phyloP scores from a whole-genome alignment of 2,113 vertebrate genomes.

The Columbina picui region DNA sequence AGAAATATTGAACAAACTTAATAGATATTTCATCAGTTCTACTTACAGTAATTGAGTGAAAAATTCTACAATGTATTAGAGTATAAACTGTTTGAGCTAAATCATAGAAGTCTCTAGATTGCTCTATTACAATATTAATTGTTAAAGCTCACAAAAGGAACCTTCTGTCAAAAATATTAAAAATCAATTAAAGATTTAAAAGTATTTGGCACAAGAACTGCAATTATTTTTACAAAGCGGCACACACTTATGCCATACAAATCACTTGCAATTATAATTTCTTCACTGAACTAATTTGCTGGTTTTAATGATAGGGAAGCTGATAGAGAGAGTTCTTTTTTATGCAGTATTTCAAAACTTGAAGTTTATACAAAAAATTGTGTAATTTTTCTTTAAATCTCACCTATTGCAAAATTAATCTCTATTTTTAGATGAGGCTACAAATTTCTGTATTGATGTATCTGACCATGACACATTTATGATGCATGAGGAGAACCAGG shows the following conservation, averaged over 20 bases:
- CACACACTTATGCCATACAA: background rate
- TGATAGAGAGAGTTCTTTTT: background rate
- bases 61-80: background rate
- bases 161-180: constrained; percentile 46
- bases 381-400: background rate
- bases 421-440: background rate
- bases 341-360: background rate
- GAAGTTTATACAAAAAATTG: background rate
- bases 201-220: constrained; percentile 11
- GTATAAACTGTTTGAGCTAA: background rate
- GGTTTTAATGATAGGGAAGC: background rate
- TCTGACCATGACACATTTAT: background rate
- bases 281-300: background rate
- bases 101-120: background rate
- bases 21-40: background rate
- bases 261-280: background rate
- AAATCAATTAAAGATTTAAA: constrained; percentile 43
- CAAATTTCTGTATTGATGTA: background rate
- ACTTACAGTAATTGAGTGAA: background rate
- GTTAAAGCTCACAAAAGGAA: constrained; percentile 35
- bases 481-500: background rate
- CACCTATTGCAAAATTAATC: background rate
- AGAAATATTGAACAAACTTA: constrained; percentile 1
- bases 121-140: constrained; percentile 47
- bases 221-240: constrained; percentile 31